Percentiles rank a stretch among this genome's conserved stretches.
These are phyloP conservation scores for Capra hircus DNA, from an alignment of 2,113 vertebrate species.

Conservation along the genomic window DNA sequence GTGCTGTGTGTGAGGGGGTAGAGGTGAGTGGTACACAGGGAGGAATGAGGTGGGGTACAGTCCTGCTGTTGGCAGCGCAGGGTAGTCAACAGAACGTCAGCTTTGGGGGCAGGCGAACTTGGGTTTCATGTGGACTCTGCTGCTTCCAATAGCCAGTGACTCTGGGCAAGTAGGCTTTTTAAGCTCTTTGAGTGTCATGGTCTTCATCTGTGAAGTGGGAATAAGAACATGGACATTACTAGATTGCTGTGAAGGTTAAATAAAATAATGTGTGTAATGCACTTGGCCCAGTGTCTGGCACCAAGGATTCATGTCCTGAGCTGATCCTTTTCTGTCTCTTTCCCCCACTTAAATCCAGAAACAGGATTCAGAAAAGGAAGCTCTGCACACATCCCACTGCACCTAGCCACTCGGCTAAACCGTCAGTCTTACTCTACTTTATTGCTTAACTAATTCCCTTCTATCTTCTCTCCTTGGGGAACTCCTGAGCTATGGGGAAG, in stretches of 20 bases:
- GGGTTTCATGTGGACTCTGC: not conserved
- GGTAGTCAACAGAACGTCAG: not conserved
- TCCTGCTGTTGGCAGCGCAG: too few species aligned
- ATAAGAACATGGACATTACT: not conserved
- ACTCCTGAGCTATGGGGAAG: not conserved
- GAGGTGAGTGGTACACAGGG: not conserved
- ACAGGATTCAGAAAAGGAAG: not conserved
- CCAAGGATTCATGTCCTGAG: not conserved
- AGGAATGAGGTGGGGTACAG: not conserved
- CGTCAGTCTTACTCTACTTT: not conserved
- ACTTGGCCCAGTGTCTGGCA: too few species aligned
- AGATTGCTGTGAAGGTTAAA: not conserved
- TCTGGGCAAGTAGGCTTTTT: not conserved
- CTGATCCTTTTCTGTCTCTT: not conserved
- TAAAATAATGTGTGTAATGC: not conserved
- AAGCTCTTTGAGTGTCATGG: not conserved
- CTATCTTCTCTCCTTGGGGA: not conserved
- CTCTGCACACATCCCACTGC: not conserved
- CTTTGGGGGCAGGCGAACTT: not conserved
- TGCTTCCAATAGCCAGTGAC: not conserved
- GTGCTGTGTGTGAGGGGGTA: not conserved
- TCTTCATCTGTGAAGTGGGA: not conserved
- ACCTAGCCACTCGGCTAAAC: not conserved
- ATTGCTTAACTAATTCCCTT: not conserved
- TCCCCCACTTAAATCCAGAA: not conserved